Conservation (phyloP, 2,797 vertebrate species). For the Simalia tracyae region DNA sequence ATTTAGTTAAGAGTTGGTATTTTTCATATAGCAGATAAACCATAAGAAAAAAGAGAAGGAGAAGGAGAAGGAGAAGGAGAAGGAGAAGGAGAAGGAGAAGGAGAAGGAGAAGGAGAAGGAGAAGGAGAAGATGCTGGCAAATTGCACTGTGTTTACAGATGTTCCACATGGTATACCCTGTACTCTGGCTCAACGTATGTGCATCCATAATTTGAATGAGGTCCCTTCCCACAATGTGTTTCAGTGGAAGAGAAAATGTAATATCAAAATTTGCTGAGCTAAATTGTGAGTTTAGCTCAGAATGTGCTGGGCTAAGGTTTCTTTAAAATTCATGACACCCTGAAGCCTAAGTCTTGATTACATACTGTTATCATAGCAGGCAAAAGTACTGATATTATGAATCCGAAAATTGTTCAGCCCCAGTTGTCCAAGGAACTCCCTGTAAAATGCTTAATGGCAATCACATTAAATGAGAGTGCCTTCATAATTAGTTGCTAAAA, state of each 20-base stretch:
- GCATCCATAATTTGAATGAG: neutral
- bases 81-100: neutral
- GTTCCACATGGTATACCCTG: too few relatives aligned
- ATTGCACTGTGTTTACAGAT: neutral
- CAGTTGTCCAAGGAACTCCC: conserved; percentile 23
- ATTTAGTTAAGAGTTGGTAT: neutral
- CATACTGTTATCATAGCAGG: conserved; percentile 7
- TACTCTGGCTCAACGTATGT: neutral
- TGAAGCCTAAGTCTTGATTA: conserved; percentile 23
- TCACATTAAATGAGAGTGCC: conserved; percentile 21
- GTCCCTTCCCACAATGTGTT: neutral
- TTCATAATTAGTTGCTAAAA: neutral
- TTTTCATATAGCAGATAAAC: neutral
- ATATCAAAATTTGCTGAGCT: neutral
- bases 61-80: too few relatives aligned
- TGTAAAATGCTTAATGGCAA: conserved; percentile 8
- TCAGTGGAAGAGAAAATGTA: neutral
- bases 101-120: neutral
- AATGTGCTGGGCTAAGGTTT: neutral
- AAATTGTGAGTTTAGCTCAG: neutral
- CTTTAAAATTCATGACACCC: conserved; percentile 28
- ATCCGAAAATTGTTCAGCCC: neutral
- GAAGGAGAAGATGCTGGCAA: neutral
- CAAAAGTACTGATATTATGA: conserved; percentile 20
- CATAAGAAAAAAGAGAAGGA: neutral